Evolutionary conservation across 2,797 vertebrate species (phyloP).

Genomic region (Hypotaenidia okinawae): DNA sequence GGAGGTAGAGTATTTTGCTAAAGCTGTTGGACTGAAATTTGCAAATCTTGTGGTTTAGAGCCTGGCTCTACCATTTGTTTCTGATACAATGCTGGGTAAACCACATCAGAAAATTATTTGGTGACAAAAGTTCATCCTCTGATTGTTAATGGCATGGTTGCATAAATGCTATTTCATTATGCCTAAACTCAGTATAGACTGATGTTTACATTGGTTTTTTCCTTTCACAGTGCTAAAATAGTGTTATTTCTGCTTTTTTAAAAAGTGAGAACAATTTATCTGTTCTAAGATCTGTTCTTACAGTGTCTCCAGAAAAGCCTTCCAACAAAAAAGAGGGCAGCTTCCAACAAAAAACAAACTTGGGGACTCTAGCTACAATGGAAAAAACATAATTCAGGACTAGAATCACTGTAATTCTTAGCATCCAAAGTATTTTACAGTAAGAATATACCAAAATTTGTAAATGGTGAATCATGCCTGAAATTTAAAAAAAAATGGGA

Average conservation of each 20-base stretch:
- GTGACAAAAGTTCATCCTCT: background rate
- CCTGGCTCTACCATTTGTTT: background rate
- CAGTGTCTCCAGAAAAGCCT: background rate
- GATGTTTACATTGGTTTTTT: background rate
- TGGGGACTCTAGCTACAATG: background rate
- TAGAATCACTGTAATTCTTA: background rate
- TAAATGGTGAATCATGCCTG: background rate
- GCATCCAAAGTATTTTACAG: background rate
- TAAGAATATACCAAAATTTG: background rate
- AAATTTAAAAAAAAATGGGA: background rate
- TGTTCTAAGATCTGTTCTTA: background rate
- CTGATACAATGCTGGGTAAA: background rate
- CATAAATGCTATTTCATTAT: background rate
- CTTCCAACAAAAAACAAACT: background rate
- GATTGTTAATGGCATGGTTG: background rate
- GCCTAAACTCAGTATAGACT: background rate
- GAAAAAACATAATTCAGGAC: background rate
- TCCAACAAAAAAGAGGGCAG: background rate
- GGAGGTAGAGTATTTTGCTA: background rate
- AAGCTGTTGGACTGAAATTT: background rate
- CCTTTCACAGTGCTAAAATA: background rate
- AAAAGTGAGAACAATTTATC: background rate
- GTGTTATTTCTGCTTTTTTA: background rate
- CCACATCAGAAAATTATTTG: background rate
- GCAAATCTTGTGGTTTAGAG: background rate